Evolutionary conservation across 35 echinoderm and acorn worm species (phyloP).

Genomic region (Lytechinus variegatus): DNA sequence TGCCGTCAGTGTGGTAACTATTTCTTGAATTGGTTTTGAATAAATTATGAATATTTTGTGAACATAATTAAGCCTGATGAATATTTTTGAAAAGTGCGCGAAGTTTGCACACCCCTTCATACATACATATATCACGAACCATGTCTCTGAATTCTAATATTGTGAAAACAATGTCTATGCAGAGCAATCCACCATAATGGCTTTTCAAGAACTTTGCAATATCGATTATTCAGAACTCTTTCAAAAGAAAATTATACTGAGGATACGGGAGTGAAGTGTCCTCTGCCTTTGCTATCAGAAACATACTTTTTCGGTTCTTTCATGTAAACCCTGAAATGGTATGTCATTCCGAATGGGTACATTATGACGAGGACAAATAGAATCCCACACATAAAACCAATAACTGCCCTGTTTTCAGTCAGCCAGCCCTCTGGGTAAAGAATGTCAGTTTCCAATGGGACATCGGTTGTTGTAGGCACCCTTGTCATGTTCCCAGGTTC

Average conservation of each 20-base stretch:
- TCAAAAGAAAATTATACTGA: not conserved
- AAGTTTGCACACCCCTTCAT: too few relatives aligned
- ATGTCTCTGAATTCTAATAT: not conserved
- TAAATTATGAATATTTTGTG: too few relatives aligned
- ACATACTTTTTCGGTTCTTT: not conserved
- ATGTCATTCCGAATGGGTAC: not conserved
- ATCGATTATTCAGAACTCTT: not conserved
- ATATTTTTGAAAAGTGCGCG: too few relatives aligned
- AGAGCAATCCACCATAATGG: not conserved
- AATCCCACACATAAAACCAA: not conserved
- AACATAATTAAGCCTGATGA: too few relatives aligned
- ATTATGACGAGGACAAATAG: not conserved
- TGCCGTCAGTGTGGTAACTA: too few relatives aligned
- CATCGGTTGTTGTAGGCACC: not conserved
- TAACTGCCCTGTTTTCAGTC: not conserved
- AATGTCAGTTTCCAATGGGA: not conserved
- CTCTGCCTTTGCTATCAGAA: not conserved
- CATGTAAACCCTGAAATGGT: slow-evolving; percentile 1
- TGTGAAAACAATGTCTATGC: not conserved
- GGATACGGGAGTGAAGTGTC: not conserved
- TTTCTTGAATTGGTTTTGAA: too few relatives aligned
- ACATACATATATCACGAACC: too few relatives aligned
- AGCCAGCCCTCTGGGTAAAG: not conserved
- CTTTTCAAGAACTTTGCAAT: not conserved
- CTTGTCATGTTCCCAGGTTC: not conserved